A percentile compares a stretch with the other conserved stretches of the same genome.
Evolutionary conservation across 2,888 invertebrate species (phyloP).

Genomic region (Drosophila meridiana): DNA sequence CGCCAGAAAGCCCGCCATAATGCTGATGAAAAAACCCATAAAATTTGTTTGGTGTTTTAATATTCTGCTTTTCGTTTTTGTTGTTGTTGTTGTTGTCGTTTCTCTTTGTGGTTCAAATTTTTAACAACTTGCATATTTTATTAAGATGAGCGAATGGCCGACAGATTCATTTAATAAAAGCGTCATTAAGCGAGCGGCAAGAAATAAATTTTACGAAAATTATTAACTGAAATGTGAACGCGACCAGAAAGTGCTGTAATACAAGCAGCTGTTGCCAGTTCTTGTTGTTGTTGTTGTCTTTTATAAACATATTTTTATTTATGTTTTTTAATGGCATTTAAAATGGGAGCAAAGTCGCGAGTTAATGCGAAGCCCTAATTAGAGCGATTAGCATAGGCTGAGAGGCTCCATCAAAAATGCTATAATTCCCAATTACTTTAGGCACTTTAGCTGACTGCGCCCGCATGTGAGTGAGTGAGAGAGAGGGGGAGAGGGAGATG

Average conservation of each 20-base stretch:
- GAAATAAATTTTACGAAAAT: conserved; percentile 61
- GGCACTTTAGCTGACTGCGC: conserved; percentile 5
- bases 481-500: not conserved
- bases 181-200: conserved; percentile 61
- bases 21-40: conserved; percentile 70
- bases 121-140: conserved; percentile 71
- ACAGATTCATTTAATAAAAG: conserved; percentile 72
- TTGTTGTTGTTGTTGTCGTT: not conserved
- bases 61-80: conserved; percentile 14
- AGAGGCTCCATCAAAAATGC: not conserved
- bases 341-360: conserved; percentile 39
- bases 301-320: conserved; percentile 13
- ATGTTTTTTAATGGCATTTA: conserved; percentile 63
- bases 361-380: conserved; percentile 23
- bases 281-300: conserved; percentile 1
- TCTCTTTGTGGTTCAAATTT: conserved; percentile 38
- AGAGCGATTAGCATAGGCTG: conserved; percentile 34
- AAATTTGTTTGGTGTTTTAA: conserved; percentile 59
- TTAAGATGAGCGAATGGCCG: conserved; percentile 47
- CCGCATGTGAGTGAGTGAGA: conserved; percentile 26
- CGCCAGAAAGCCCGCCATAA: conserved; percentile 19
- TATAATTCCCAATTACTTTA: conserved; percentile 4
- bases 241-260: conserved; percentile 18
- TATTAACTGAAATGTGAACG: conserved; percentile 44
- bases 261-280: conserved; percentile 50